Evolutionary conservation across 2,113 vertebrate genomes (phyloP).

Genomic region (Corydoras sp.): DNA sequence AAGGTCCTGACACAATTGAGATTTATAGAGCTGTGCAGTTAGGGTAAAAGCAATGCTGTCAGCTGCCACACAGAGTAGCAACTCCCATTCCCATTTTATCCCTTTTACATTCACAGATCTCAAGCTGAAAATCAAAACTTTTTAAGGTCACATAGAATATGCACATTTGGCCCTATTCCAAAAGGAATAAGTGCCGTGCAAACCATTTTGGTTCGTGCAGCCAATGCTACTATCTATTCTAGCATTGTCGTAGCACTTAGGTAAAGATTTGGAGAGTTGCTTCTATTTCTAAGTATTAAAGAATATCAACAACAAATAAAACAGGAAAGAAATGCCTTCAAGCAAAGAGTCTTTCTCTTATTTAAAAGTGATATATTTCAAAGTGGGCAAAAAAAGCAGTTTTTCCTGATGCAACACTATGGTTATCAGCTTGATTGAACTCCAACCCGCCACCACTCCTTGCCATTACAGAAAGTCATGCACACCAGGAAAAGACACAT

Average conservation of each 20-base stretch:
- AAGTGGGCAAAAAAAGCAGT: conserved; percentile 31
- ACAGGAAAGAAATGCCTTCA: background rate
- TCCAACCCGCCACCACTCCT: conserved; percentile 51
- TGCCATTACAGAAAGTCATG: conserved; percentile 98
- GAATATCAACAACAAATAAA: conserved; percentile 2
- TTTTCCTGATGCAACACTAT: conserved; percentile 40
- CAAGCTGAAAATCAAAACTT: conserved; percentile 47
- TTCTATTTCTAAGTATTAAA: conserved; percentile 2
- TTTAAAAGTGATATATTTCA: conserved; percentile 16
- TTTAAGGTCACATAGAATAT: conserved; percentile 57
- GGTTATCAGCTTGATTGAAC: conserved; percentile 51
- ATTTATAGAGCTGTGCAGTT: conserved; percentile 66
- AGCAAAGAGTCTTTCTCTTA: background rate
- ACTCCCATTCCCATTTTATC: conserved; percentile 62
- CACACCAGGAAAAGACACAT: conserved; percentile 99
- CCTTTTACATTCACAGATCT: conserved; percentile 66
- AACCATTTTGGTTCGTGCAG: conserved; percentile 14
- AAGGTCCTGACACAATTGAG: conserved; percentile 56
- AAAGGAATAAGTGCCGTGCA: conserved; percentile 19
- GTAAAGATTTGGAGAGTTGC: conserved; percentile 23
- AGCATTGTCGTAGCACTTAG: conserved; percentile 24
- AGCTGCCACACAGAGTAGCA: conserved; percentile 64
- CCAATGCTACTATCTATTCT: conserved; percentile 18
- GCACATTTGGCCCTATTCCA: conserved; percentile 31
- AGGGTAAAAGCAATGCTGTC: conserved; percentile 66